Percentiles rank a stretch among this genome's conserved stretches.
Evolutionary conservation across 2,888 invertebrate genomes (phyloP).

Genomic region (Galerucella nymphaeae): DNA sequence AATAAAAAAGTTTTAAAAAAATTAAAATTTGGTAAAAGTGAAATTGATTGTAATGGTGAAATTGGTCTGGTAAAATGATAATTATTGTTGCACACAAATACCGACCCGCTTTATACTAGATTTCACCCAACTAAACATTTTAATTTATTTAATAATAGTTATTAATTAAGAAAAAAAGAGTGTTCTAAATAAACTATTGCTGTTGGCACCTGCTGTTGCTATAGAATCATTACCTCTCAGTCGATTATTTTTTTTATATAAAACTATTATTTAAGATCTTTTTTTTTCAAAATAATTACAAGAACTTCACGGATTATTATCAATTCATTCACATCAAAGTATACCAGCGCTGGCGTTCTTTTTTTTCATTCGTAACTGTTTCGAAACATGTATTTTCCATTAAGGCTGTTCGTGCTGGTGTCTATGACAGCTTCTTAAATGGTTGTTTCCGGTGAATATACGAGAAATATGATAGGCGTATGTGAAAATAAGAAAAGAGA

Average conservation of each 20-base stretch:
- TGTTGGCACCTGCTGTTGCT: no score
- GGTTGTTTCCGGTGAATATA: slow-evolving; percentile 27
- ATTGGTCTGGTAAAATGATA: background rate
- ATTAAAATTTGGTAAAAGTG: background rate
- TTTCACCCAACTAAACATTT: background rate
- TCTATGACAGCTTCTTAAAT: slow-evolving; percentile 15
- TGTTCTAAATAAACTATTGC: no score
- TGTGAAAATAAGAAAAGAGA: background rate
- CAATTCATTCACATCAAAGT: slow-evolving; percentile 13
- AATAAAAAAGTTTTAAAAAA: background rate
- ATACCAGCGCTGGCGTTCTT: slow-evolving; percentile 7
- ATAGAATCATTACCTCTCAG: no score
- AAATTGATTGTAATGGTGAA: background rate
- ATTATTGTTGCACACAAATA: background rate
- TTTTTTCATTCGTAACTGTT: slow-evolving; percentile 11
- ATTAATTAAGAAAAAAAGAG: no score
- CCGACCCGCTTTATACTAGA: background rate
- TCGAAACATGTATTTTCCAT: slow-evolving; percentile 34
- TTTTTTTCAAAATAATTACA: no score
- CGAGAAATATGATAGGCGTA: slow-evolving; percentile 3
- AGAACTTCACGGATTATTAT: background rate
- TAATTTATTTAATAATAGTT: background rate
- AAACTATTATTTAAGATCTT: no score
- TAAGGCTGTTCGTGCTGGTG: slow-evolving; percentile 25
- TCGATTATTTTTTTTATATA: no score